Percentiles rank a stretch among this genome's conserved stretches.
Conservation (phyloP, 2,797 vertebrate species). For the Gastrophryne carolinensis region DNA sequence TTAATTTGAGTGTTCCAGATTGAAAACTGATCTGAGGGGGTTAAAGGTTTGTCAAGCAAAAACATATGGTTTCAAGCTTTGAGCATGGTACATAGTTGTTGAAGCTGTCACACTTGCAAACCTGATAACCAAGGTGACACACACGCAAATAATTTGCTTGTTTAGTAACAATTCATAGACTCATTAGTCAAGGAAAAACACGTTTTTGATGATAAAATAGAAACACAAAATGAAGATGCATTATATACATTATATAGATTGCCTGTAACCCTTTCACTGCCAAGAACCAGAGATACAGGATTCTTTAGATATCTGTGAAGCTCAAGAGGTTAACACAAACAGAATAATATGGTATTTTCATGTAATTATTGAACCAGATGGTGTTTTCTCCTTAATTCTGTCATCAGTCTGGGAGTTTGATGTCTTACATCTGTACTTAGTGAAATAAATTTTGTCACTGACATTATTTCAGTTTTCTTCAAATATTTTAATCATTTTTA, state of each 20-base stretch:
- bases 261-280: neutral
- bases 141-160: constrained; percentile 81
- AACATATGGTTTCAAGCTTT: constrained; percentile 83
- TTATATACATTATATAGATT: constrained; percentile 61
- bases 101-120: constrained; percentile 79
- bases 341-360: constrained; percentile 78
- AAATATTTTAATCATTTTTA: constrained; percentile 80
- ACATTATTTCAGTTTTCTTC: constrained; percentile 81
- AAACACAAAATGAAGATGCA: too few relatives aligned
- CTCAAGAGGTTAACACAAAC: constrained; percentile 70
- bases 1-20: constrained; percentile 80
- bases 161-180: constrained; percentile 79
- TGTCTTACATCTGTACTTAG: constrained; percentile 82
- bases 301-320: neutral
- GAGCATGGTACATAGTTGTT: constrained; percentile 83
- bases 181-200: constrained; percentile 77
- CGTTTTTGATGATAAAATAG: constrained; percentile 73
- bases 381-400: constrained; percentile 87
- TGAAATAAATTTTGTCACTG: constrained; percentile 79
- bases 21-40: constrained; percentile 81
- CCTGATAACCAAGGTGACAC: constrained; percentile 80
- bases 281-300: too few relatives aligned
- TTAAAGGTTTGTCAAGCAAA: constrained; percentile 81
- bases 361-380: constrained; percentile 88
- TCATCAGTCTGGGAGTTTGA: constrained; percentile 81